Evolutionary conservation across 2,113 vertebrate genomes (phyloP), one percentile per base, ranked within the genome.

Genomic region (Dicentrarchus labrax): DNA sequence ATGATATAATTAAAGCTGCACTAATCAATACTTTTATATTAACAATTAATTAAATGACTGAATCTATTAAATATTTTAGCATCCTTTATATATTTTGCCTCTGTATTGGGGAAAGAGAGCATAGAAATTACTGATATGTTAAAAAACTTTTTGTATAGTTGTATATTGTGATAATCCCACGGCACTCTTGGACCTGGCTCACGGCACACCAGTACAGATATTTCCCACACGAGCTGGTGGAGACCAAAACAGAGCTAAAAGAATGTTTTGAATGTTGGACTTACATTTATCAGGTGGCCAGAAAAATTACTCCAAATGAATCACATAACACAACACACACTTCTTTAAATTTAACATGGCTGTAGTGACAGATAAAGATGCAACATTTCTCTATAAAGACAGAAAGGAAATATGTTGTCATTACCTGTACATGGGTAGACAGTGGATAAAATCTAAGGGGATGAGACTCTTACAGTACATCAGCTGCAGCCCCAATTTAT

Each of bases 401-500:
- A 8, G 6, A 48, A 3, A 13, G 12, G 51, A 47, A 57, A 15
- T 24, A 2, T 22, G 36, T 13, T 8, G 6, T 57, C 2, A 48
- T 47, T 45, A 47, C 16, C 21, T 51, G 53, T 53, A 22, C 15
- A 4, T 39, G 30, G 4, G 6, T 56, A n/a, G 48, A 48, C 36
- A 8, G 9, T 15, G 16, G 16, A 13, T 30, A 30, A 13, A 13
- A 57, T 71, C 9, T 70, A 1, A 21, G 45, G 13, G 39, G 57
- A 72, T 41, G 43, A 11, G 60, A 50, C 21, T 59, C 69, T 72
- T 60, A 47, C 9, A 45, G 72, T 22, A 17, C 19, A 24, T 86
- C 76, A 71, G 78, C 72, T 68, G 57, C 60, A 72, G 30, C 48
- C 60, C 67, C 2, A 83, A 62, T 80, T 57, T 60, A 43, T 24